Base-by-base conservation (phyloP, 2,888 invertebrate species). In the Theodoxus fluviatilis region DNA sequence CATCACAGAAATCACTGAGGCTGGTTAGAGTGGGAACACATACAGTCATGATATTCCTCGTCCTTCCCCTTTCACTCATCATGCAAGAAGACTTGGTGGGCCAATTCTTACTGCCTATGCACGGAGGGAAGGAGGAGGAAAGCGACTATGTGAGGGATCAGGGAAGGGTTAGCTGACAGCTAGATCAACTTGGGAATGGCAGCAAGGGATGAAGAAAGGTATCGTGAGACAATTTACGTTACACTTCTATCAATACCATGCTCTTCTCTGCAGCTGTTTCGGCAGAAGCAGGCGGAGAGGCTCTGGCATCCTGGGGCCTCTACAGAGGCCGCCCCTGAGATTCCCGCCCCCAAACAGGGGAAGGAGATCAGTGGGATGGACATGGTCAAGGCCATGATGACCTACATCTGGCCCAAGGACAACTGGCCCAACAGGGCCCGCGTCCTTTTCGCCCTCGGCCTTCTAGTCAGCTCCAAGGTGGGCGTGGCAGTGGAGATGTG, bases 341-440 rank as follows among this genome's bases (percentile, higher is more conserved):
- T 86, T 28, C 69, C 70, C 31, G 75, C 73, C 18, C 67, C 71
- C n/a, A 67, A 73, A 12, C 71, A 75, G 9, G 70, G 68, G n/a
- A 74, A 75, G 57, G 69, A 79, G n/a, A 80, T 82, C 90, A 92
- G 9, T 90, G 93, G 75, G 81, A 89, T 80, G 78, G 92, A 95
- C 82, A 96, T 98, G 93, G 84, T 76, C 55, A 91, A 90, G 76
- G 93, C 93, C 67, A 96, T 98, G 95, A 87, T 94, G 86, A 91
- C 91, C 67, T 96, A 97, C 88, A 93, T 98, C 71, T 98, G 98
- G 98, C 98, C 98, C 35, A 93, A 94, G 90, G 94, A 94, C 85
- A 93, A 95, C 83, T 88, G 90, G 72, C 90, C 90, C 78, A 92
- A 94, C 74, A 90, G 91, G 79, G 90, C 90, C 75, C 90, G 97